Evolutionary conservation across 2,888 invertebrate genomes (phyloP).

Genomic region (Nephrotoma guestfalica): DNA sequence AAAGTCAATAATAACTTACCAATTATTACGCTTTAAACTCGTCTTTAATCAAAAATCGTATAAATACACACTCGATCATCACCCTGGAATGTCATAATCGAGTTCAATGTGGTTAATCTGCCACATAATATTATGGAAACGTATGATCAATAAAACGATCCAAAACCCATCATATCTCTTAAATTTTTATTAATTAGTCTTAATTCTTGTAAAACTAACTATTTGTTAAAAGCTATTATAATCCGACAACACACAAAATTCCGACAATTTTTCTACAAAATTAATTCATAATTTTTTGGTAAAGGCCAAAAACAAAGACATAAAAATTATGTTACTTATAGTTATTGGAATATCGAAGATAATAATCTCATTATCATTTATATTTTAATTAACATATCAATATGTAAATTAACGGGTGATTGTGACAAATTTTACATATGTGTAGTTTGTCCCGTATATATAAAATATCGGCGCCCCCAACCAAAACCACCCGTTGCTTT

Average conservation of each 20-base stretch:
- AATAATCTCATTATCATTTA: not conserved
- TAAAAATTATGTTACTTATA: not conserved
- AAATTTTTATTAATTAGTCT: not conserved
- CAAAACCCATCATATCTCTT: not conserved
- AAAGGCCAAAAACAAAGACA: not conserved
- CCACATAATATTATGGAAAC: no score
- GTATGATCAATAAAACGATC: not conserved
- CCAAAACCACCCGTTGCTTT: not conserved
- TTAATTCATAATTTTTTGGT: not conserved
- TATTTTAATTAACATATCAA: not conserved
- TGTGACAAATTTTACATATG: not conserved
- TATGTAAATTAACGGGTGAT: not conserved
- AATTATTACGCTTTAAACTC: not conserved
- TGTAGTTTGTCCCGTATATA: not conserved
- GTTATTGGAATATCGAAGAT: not conserved
- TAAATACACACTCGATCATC: not conserved
- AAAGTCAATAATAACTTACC: not conserved
- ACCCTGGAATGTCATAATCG: not conserved
- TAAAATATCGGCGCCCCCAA: not conserved
- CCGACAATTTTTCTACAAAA: not conserved
- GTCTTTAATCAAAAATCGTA: not conserved
- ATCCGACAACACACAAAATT: not conserved
- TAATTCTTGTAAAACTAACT: not conserved
- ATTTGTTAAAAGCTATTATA: not conserved
- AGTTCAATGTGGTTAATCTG: not conserved